Base-by-base conservation (phyloP, 2,888 invertebrate species). In the Drosophila robusta region DNA sequence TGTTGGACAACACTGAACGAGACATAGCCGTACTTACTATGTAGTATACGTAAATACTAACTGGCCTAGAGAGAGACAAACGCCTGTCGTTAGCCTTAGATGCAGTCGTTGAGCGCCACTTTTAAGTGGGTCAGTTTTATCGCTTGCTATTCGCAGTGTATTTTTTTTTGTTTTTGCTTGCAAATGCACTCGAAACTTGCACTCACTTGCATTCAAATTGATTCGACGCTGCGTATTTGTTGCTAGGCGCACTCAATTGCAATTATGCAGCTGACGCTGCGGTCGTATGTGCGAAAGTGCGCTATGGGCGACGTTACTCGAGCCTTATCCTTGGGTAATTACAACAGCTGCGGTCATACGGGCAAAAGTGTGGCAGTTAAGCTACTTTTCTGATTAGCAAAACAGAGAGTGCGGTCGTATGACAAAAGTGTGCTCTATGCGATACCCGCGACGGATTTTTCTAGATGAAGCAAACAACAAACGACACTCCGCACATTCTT, bases 121-220 rank as follows among this genome's bases (percentile, higher is more conserved):
- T 39, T 56, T 64, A 85, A 89, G 78, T 86, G 89, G 85, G 85
- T 86, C 85, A 89, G 75, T 86, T 85, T 88, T 83, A 89, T 89
- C 85, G 80, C 71, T 47, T 62, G 63, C 56, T 75, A 82, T 57
- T 36, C 39, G 46, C 16, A 56, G 42, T 49, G 9, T 34, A 4
- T 34, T 11, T 12, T 34, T 34, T 12, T 4, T 34, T 3, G 26
- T 32, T 32, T 14, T 51, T 49, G 41, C 34, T 56, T 50, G 46
- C 26, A 29, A 38, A 38, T 61, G 56, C 67, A 61, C 52, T 60
- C 68, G 49, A 51, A 74, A 66, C 52, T 61, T 41, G 70, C 56
- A 52, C 47, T 64, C 57, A 55, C 55, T 58, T 29, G 41, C 54
- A 50, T 44, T 56, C 55, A 61, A 63, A 62, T 54, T 68, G 62